Evolutionary conservation across 1,140 invertebrate genomes (phyloP), one percentile per base, ranked within the genome.

Genomic region (Ceratina japonica): DNA sequence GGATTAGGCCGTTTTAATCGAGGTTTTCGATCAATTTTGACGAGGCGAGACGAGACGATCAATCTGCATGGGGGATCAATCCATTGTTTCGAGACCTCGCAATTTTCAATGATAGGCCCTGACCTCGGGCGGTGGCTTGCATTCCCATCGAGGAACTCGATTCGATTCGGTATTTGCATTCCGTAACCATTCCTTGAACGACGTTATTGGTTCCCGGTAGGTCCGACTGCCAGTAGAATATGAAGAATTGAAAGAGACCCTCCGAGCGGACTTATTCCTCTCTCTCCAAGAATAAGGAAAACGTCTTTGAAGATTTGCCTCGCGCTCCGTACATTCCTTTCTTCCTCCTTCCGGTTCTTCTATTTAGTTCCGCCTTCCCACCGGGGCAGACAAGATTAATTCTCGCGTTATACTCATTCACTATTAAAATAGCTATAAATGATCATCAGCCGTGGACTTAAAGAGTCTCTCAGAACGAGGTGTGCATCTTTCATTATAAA

Each of bases 191-290:
- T 74, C 77, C 70, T 61, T 24, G 61, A 64, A 59, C 61, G 70
- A 74, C 62, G 58, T 79, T 79, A 79, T 74, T 79, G 71, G 70
- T 64, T 79, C 71, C 71, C 22, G 27, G 20, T 24, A 49, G 27
- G 31, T 31, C 2, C 20, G 18, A 22, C 16, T 15, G 31, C 22
- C 62, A 18, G 61, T 20, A 79, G 74, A 66, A 74, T 79, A 66
- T 20, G 62, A 66, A n/a, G 31, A 65, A 74, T 51, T 74, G 70
- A 65, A 79, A 65, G 62, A 20, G 76, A 70, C 10, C 44, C 16
- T 20, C 27, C 27, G 18, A 4, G n/a, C 18, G 51, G 56, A 72
- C 70, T 56, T 56, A 63, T 66, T 44, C 10, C 18, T 12, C 27
- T n/a, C 27, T n/a, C 31, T 10, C 3, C 10, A 1, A 31, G 44